phyloP scores from a whole-genome alignment of 2,888 invertebrate genomes.

The Phrixothrix hirtus region DNA sequence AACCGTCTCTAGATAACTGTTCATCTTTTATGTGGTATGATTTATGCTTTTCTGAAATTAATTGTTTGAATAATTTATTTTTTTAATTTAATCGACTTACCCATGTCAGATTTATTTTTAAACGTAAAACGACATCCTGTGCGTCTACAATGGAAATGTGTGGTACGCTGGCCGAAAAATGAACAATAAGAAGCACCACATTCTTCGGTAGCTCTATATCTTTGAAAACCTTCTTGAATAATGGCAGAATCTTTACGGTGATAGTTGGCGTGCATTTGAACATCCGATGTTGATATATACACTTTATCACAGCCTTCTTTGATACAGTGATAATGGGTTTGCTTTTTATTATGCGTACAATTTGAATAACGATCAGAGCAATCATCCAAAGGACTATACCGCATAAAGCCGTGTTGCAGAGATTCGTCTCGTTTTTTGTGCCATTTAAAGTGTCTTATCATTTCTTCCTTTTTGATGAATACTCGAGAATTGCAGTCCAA shows the following conservation, averaged over 20 bases:
- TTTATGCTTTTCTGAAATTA: constrained; percentile 88
- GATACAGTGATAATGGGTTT: constrained; percentile 97
- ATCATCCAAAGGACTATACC: constrained; percentile 92
- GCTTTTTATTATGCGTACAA: constrained; percentile 91
- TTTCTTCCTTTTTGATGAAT: constrained; percentile 98
- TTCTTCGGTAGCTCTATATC: constrained; percentile 94
- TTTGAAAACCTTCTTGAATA: constrained; percentile 95
- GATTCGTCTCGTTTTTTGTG: constrained; percentile 98
- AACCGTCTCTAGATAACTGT: constrained; percentile 91
- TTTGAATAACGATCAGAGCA: constrained; percentile 79
- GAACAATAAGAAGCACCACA: constrained; percentile 90
- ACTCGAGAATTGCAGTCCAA: constrained; percentile 77
- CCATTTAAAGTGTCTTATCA: constrained; percentile 99
- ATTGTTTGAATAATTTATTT: no score
- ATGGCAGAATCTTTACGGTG: constrained; percentile 98
- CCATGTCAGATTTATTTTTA: constrained; percentile 99
- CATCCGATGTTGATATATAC: constrained; percentile 97
- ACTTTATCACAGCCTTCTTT: constrained; percentile 93
- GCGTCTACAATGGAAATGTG: constrained; percentile 95
- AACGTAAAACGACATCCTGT: constrained; percentile 92
- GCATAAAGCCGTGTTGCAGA: constrained; percentile 89
- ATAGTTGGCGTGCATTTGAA: constrained; percentile 99
- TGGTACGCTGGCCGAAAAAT: constrained; percentile 92
- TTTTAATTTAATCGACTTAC: constrained; percentile 67
- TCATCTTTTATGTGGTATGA: constrained; percentile 98